Percentiles rank a stretch among this genome's conserved stretches.
Evolutionary conservation across 1,140 invertebrate species (phyloP).

Genomic region (Planococcus citri): DNA sequence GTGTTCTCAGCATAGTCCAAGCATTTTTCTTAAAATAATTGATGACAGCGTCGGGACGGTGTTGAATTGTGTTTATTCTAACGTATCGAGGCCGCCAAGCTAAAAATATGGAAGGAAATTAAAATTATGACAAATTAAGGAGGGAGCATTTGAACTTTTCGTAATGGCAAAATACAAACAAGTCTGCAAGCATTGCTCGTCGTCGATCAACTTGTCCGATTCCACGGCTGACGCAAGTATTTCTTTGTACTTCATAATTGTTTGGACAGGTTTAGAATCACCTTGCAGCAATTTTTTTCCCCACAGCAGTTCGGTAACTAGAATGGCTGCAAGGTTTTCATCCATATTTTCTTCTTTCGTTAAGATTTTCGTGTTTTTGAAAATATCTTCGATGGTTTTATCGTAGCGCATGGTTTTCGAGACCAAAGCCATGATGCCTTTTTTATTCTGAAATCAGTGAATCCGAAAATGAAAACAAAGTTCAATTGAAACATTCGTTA

Average conservation of each 20-base stretch:
- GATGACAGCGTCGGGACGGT: constrained; percentile 50
- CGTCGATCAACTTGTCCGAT: constrained; percentile 10
- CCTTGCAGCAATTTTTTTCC: constrained; percentile 54
- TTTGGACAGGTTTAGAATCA: constrained; percentile 20
- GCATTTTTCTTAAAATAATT: constrained; percentile 40
- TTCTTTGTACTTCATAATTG: constrained; percentile 22
- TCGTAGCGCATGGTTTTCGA: constrained; percentile 55
- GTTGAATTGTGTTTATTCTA: constrained; percentile 68
- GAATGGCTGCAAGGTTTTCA: constrained; percentile 52
- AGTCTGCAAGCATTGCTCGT: not conserved
- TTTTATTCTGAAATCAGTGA: constrained; percentile 50
- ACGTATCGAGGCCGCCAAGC: constrained; percentile 64
- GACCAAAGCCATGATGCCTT: constrained; percentile 56
- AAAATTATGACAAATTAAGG: not conserved
- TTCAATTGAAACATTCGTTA: constrained; percentile 23
- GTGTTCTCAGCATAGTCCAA: constrained; percentile 21
- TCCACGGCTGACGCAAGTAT: constrained; percentile 23
- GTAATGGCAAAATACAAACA: not conserved
- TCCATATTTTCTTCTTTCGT: constrained; percentile 53
- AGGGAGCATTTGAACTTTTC: too few relatives aligned
- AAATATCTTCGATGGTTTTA: constrained; percentile 46
- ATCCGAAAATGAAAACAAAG: not conserved
- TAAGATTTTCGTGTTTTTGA: constrained; percentile 47
- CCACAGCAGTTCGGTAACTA: constrained; percentile 69
- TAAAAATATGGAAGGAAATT: constrained; percentile 30